Percentiles rank a stretch among this genome's conserved stretches.
These are phyloP conservation scores for Zophobas atratus DNA, from an alignment of 1,140 invertebrate genomes.

Conservation along the genomic window DNA sequence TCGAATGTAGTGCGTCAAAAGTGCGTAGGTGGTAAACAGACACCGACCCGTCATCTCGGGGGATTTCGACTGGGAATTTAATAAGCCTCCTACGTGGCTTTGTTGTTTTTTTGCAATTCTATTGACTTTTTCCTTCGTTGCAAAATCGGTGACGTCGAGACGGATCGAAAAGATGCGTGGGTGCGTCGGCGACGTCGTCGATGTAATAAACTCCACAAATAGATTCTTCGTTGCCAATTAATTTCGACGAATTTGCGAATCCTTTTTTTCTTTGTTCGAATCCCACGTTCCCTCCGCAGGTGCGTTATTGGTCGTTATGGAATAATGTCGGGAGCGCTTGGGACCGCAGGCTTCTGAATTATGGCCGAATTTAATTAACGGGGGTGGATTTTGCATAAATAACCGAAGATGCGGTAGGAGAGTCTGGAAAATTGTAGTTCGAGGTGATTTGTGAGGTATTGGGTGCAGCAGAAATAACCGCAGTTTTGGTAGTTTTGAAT, in stretches of 20 bases:
- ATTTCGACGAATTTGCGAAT: background rate
- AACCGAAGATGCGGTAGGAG: background rate
- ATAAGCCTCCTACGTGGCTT: no score
- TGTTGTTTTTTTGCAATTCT: no score
- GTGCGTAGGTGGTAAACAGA: no score
- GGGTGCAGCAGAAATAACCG: background rate
- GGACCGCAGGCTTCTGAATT: background rate
- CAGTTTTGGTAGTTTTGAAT: no score
- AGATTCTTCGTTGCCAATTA: background rate
- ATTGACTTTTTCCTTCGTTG: no score
- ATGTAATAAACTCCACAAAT: constrained; percentile 1
- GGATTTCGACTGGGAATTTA: no score
- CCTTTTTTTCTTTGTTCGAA: background rate
- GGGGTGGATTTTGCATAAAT: constrained; percentile 11
- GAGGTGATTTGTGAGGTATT: background rate
- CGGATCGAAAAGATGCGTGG: background rate
- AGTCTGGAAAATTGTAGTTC: background rate
- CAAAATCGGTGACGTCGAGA: no score
- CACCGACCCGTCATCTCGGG: no score
- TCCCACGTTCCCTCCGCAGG: background rate
- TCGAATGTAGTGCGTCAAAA: no score
- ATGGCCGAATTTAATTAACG: constrained; percentile 8
- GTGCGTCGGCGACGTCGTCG: background rate
- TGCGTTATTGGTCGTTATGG: background rate
- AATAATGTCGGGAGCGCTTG: background rate